phyloP scores from a whole-genome alignment of 2,888 invertebrate genomes.

The Pollenia angustigena region DNA sequence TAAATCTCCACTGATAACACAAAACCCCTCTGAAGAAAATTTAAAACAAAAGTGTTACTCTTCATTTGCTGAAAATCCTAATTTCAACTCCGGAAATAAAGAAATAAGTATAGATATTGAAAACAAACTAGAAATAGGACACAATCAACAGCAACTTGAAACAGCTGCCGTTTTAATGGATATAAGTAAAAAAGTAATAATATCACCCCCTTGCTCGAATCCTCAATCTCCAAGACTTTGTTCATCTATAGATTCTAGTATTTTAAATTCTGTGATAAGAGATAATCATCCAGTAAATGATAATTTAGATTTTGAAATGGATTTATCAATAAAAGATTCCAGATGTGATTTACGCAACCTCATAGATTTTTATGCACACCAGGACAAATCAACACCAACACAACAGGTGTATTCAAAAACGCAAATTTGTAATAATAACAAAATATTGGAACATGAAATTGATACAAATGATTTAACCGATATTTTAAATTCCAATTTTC shows the following conservation, averaged over 20 bases:
- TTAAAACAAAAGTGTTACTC: not conserved
- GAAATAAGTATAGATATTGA: not conserved
- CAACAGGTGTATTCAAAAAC: not conserved
- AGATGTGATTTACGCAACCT: slow-evolving; percentile 75
- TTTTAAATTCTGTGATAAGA: slow-evolving; percentile 85
- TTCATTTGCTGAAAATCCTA: slow-evolving; percentile 4
- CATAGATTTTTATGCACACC: slow-evolving; percentile 85
- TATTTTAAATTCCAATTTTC: slow-evolving; percentile 5
- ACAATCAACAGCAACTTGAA: slow-evolving; percentile 83
- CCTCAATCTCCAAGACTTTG: slow-evolving; percentile 82
- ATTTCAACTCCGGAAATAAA: not conserved
- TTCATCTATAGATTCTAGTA: slow-evolving; percentile 81
- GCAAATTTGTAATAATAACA: slow-evolving; percentile 4
- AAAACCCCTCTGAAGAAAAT: slow-evolving; percentile 2
- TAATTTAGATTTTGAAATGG: slow-evolving; percentile 79
- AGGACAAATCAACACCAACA: slow-evolving; percentile 68
- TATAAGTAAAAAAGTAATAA: slow-evolving; percentile 84
- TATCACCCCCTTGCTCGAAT: slow-evolving; percentile 84
- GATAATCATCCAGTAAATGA: slow-evolving; percentile 81
- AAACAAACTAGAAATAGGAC: slow-evolving; percentile 77
- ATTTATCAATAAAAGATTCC: slow-evolving; percentile 79
- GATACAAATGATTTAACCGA: slow-evolving; percentile 29
- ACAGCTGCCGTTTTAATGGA: slow-evolving; percentile 84
- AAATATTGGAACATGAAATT: slow-evolving; percentile 12
- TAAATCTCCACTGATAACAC: slow-evolving; percentile 70